Evolutionary conservation across 1,140 invertebrate species (phyloP), one percentile per base, ranked within the genome.

Genomic region (Popillia japonica): DNA sequence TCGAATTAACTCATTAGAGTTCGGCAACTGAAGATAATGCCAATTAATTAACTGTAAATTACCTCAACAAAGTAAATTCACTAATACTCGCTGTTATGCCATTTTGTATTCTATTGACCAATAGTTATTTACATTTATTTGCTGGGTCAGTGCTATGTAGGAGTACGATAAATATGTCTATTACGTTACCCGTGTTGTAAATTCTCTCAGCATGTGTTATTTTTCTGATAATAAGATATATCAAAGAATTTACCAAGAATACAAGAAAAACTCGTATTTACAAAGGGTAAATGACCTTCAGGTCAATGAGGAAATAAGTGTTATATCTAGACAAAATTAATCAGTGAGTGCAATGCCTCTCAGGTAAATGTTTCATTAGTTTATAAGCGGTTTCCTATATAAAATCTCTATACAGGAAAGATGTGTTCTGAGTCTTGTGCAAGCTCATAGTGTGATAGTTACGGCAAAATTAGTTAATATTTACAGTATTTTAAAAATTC

Each of bases 261-360:
- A 64, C 22, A 34, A 68, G 3, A 8, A 68, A 23, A 9, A 34
- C 61, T 9, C 7, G 22, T 68, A 68, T 34, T 23, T 20, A 14
- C 61, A 68, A 68, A 34, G 27, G 61, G 61, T 68, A 34, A 22
- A 68, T 17, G 48, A 55, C 22, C 61, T 34, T 20, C 17, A 68
- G 61, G 61, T 34, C 61, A 27, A 34, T 8, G 11, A 68, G 27
- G 61, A 8, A 22, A 68, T 23, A 68, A 68, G 22, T 22, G 20
- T 23, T 68, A 8, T 68, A 14, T 23, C 17, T 68, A 14, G 1
- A 27, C 20, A 22, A 68, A 68, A 68, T 68, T 68, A 68, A 34
- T 20, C 22, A 68, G 22, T 23, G 61, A 34, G 27, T 11, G 22
- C 7, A 10, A 27, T 68, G 22, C 20, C 61, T 68, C 22, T 68